phyloP scores from a whole-genome alignment of 2,888 invertebrate species.

The Caenorhabditis doughertyi region DNA sequence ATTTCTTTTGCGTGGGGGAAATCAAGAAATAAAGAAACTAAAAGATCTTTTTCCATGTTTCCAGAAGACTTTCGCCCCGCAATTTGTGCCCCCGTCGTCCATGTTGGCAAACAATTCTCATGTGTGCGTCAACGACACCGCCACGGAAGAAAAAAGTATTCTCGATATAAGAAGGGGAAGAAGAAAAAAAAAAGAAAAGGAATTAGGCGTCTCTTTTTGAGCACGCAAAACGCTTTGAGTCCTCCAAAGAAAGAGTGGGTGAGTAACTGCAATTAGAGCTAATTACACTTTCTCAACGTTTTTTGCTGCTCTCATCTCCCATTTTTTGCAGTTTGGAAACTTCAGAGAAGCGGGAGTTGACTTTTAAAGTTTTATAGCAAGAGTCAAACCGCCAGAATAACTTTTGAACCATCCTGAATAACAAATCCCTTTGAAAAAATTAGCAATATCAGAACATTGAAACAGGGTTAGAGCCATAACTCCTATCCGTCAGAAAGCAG shows the following conservation, averaged over 20 bases:
- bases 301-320: not conserved
- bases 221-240: slow-evolving; percentile 15
- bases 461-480: slow-evolving; percentile 71
- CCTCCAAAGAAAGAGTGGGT: slow-evolving; percentile 29
- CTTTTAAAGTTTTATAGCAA: too few species aligned
- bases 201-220: slow-evolving; percentile 36
- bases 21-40: slow-evolving; percentile 16
- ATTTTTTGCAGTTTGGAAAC: slow-evolving; percentile 3
- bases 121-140: slow-evolving; percentile 55
- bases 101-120: slow-evolving; percentile 46
- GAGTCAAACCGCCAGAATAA: too few species aligned
- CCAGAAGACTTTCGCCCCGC: slow-evolving; percentile 43
- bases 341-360: too few species aligned
- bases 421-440: too few species aligned
- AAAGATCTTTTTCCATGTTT: slow-evolving; percentile 36
- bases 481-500: slow-evolving; percentile 69
- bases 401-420: too few species aligned
- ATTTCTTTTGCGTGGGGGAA: slow-evolving; percentile 23
- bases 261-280: slow-evolving; percentile 44
- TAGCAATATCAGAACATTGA: too few species aligned
- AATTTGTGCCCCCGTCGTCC: slow-evolving; percentile 40
- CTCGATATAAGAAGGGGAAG: slow-evolving; percentile 17
- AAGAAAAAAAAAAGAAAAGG: slow-evolving; percentile 7
- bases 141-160: slow-evolving; percentile 27
- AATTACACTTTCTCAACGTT: slow-evolving; percentile 33